Conservation (phyloP, 2,888 invertebrate species). For the Synergus umbraculus region DNA sequence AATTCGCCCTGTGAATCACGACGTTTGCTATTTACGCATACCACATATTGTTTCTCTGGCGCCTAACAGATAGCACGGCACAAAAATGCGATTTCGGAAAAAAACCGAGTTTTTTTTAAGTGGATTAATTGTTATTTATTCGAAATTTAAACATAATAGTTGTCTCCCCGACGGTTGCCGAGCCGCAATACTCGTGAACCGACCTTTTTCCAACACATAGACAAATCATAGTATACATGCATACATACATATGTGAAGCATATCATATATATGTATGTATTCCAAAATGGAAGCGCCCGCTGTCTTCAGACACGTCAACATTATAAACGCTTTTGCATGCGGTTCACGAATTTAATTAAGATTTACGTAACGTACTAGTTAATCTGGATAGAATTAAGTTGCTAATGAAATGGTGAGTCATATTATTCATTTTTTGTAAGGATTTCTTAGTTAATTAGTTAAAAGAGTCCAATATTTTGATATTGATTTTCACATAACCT, state of each 20-base stretch:
- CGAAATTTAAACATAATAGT: constrained; percentile 37
- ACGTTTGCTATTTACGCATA: constrained; percentile 3
- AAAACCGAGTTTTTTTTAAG: neutral
- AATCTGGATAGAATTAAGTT: neutral
- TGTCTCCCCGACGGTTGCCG: constrained; percentile 6
- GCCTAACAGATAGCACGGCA: neutral
- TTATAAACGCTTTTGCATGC: neutral
- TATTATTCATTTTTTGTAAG: neutral
- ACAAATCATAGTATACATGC: neutral
- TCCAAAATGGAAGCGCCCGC: constrained; percentile 1
- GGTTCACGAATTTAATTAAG: neutral
- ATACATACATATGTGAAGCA: neutral
- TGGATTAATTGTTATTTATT: constrained; percentile 20
- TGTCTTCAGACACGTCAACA: constrained; percentile 14
- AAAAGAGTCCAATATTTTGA: neutral
- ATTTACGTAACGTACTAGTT: neutral
- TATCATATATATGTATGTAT: too few relatives aligned
- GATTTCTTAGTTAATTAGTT: neutral
- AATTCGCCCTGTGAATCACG: constrained; percentile 36
- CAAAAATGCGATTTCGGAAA: constrained; percentile 12
- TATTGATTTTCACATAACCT: constrained; percentile 8
- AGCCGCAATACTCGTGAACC: constrained; percentile 8
- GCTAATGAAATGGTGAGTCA: constrained; percentile 23
- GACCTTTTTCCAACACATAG: neutral
- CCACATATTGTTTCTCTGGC: constrained; percentile 2